Evolutionary conservation across 2,797 vertebrate species (phyloP), one percentile per base, ranked within the genome.

Genomic region (Pteropus rufus): DNA sequence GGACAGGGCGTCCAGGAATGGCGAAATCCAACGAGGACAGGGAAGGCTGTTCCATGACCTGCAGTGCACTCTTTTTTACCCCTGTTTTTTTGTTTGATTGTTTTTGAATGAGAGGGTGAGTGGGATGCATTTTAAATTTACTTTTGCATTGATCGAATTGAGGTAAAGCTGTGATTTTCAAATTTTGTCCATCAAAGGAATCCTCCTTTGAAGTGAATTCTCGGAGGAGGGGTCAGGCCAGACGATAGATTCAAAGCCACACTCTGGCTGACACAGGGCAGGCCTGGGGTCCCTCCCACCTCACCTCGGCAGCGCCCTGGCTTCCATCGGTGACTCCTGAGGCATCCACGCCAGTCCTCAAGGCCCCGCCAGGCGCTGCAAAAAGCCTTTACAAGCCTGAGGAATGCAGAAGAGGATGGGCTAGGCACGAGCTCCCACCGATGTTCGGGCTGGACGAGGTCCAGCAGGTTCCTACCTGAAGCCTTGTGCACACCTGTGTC

Each of bases 381-480:
- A 14, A 3, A 41, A 44, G 41, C 49, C 67, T 62, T 31, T 2
- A 31, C 2, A 65, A 36, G 70, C 46, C 56, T 0, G 0, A 16
- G 39, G 60, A 2, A 4, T 6, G 2, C 29, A 16, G 69, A 41
- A 18, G 49, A 2, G 18, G 19, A 34, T 4, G 14, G 26, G 10
- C 70, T n/a, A 10, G 19, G 64, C 46, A 52, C 31, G 58, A 29
- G 29, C 46, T 26, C 36, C 0, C 1, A 9, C 24, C 1, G 10
- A 8, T 0, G 46, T 24, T 4, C 1, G 14, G 10, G 29, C 58
- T 41, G 19, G 39, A 15, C 11, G 19, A 6, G 52, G 23, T 7
- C 65, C 19, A 0, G 49, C 34, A 26, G 19, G 11, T 10, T 24
- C 31, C 62, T 10, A 18, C 58, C 39, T 52, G 0, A 0, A 10